These are phyloP conservation scores for Micrasema minimum DNA, from an alignment of 1,140 invertebrate genomes.

Conservation along the genomic window DNA sequence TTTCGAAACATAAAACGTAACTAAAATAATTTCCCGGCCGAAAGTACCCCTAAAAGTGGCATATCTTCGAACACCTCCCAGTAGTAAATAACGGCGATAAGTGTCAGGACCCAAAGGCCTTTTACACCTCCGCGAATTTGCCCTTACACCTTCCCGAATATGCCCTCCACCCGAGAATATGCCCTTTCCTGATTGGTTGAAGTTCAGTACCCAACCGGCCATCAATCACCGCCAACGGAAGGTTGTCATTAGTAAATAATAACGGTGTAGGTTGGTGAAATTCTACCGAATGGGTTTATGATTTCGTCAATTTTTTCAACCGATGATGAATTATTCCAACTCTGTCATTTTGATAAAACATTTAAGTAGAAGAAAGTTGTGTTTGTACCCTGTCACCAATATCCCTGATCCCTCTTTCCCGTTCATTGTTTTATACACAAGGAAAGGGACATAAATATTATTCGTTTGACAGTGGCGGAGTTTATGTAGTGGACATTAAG, in stretches of 20 bases:
- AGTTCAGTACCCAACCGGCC: constrained; percentile 31
- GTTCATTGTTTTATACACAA: not conserved
- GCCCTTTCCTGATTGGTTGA: constrained; percentile 30
- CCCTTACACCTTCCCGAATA: not conserved
- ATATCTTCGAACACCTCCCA: constrained; percentile 26
- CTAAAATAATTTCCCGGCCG: not conserved
- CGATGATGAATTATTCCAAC: constrained; percentile 20
- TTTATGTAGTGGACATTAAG: constrained; percentile 22
- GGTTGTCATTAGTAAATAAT: constrained; percentile 38
- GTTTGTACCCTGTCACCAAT: not conserved
- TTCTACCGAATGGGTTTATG: constrained; percentile 11
- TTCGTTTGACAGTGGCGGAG: not conserved
- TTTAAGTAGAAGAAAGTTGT: not conserved
- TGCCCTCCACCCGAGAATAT: not conserved
- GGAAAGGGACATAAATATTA: not conserved
- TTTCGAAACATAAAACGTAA: too few relatives aligned
- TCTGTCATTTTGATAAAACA: constrained; percentile 13
- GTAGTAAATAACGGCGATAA: constrained; percentile 39
- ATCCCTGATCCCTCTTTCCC: not conserved
- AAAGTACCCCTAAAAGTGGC: constrained; percentile 22
- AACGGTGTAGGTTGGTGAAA: constrained; percentile 15
- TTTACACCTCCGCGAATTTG: constrained; percentile 11
- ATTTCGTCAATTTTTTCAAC: constrained; percentile 29
- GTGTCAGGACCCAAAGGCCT: constrained; percentile 32
- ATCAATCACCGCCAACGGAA: constrained; percentile 39